A percentile compares a stretch with the other conserved stretches of the same genome.
Evolutionary conservation across 2,888 invertebrate genomes (phyloP).

Genomic region (Mythimna loreyi): DNA sequence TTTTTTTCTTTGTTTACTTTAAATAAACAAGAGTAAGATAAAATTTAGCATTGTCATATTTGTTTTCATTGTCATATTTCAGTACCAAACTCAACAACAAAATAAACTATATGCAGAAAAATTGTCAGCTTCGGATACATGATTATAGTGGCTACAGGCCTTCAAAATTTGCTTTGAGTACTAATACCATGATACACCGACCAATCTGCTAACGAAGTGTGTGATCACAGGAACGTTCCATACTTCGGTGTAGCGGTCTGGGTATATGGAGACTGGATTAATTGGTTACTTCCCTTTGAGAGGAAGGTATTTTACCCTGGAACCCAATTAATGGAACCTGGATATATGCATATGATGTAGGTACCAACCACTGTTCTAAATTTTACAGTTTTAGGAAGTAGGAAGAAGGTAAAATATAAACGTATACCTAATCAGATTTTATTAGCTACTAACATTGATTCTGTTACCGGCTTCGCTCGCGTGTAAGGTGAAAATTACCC

Average conservation of each 20-base stretch:
- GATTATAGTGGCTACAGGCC: slow-evolving; percentile 8
- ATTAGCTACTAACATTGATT: no score
- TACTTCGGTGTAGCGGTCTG: slow-evolving; percentile 26
- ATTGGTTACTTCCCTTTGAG: slow-evolving; percentile 6
- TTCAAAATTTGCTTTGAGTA: slow-evolving; percentile 49
- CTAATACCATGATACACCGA: slow-evolving; percentile 50
- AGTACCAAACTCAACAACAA: slow-evolving; percentile 1
- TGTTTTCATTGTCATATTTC: no score
- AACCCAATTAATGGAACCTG: background rate
- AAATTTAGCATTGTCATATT: background rate
- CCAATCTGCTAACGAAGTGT: slow-evolving; percentile 59
- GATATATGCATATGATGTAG: background rate
- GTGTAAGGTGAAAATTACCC: no score
- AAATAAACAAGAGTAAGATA: no score
- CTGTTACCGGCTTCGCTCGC: no score
- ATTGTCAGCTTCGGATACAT: slow-evolving; percentile 8
- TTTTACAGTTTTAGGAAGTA: no score
- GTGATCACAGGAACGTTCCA: slow-evolving; percentile 42
- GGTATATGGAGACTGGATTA: slow-evolving; percentile 20
- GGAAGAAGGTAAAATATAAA: no score
- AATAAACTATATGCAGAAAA: slow-evolving; percentile 4
- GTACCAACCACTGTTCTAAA: background rate
- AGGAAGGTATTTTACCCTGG: slow-evolving; percentile 7
- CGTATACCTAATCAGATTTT: no score
- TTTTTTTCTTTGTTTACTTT: no score